Percentiles rank a stretch among this genome's conserved stretches.
Conservation (phyloP, 2,797 vertebrate genomes). For the Parotocinclus haroldoi region DNA sequence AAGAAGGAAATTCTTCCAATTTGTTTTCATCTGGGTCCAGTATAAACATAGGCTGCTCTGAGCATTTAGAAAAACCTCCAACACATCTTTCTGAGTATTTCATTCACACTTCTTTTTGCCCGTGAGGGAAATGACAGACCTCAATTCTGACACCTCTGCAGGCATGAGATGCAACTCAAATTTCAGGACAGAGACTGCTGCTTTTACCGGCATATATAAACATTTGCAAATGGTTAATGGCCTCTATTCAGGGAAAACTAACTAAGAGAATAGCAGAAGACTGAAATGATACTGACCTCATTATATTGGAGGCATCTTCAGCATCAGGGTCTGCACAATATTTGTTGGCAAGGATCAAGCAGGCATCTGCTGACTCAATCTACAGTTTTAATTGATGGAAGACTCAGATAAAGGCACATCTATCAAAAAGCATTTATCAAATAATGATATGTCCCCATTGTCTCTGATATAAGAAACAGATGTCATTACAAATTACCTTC, state of each 20-base stretch:
- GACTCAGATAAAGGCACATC: background rate
- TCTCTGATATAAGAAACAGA: background rate
- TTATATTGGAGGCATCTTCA: conserved; percentile 99
- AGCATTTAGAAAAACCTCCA: conserved; percentile 11
- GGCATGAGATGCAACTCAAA: background rate
- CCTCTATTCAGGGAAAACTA: background rate
- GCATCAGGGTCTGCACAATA: conserved; percentile 98
- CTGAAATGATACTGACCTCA: conserved; percentile 81
- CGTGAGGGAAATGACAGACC: background rate
- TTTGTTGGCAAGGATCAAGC: conserved; percentile 97
- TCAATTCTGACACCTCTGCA: conserved; percentile 20
- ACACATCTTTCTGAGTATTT: conserved; percentile 20
- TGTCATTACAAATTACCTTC: conserved; percentile 75
- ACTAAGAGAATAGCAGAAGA: background rate
- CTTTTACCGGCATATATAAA: too few species aligned
- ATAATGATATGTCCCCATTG: background rate
- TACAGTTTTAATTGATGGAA: conserved; percentile 56
- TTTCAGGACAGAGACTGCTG: too few species aligned
- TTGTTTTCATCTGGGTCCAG: conserved; percentile 33
- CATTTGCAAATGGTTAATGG: background rate
- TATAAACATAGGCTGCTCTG: conserved; percentile 32
- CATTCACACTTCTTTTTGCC: conserved; percentile 41
- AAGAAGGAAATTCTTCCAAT: conserved; percentile 26
- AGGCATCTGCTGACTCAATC: conserved; percentile 98
- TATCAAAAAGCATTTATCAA: background rate